Percentiles rank a stretch among this genome's conserved stretches.
Conservation (phyloP, 2,888 invertebrate species). For the Apodemia zela region DNA sequence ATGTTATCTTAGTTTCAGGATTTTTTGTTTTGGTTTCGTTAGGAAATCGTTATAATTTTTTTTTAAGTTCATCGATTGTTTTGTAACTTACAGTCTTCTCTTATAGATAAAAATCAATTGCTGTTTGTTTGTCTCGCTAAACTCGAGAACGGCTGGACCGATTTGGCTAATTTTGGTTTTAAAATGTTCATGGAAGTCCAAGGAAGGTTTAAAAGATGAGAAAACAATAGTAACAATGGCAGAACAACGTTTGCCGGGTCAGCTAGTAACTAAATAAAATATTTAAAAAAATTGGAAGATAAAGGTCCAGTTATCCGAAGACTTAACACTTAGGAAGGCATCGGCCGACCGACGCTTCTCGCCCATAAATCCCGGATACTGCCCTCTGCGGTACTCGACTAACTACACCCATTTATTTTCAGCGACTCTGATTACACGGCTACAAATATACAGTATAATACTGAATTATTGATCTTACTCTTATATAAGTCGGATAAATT, state of each 20-base stretch:
- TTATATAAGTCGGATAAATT: not conserved
- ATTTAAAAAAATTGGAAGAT: not conserved
- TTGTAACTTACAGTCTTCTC: not conserved
- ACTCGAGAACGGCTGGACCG: too few relatives aligned
- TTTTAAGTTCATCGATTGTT: not conserved
- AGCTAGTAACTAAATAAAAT: not conserved
- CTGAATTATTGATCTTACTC: slow-evolving; percentile 26
- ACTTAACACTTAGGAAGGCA: slow-evolving; percentile 7
- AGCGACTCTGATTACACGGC: slow-evolving; percentile 63
- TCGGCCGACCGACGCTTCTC: slow-evolving; percentile 33
- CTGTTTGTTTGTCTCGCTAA: too few relatives aligned
- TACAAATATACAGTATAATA: slow-evolving; percentile 42
- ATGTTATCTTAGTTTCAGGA: too few relatives aligned
- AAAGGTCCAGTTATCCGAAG: slow-evolving; percentile 13
- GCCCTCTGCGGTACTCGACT: slow-evolving; percentile 69
- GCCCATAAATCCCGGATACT: slow-evolving; percentile 69
- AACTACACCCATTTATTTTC: slow-evolving; percentile 73
- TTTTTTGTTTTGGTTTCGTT: too few relatives aligned
- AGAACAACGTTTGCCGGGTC: too few relatives aligned
- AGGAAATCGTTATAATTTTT: not conserved
- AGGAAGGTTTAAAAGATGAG: too few relatives aligned
- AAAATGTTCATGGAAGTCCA: too few relatives aligned
- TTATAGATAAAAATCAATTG: too few relatives aligned
- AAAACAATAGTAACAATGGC: too few relatives aligned
- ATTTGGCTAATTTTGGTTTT: too few relatives aligned